Evolutionary conservation across 2,797 vertebrate genomes (phyloP).

Genomic region (Myripristis jacobus): DNA sequence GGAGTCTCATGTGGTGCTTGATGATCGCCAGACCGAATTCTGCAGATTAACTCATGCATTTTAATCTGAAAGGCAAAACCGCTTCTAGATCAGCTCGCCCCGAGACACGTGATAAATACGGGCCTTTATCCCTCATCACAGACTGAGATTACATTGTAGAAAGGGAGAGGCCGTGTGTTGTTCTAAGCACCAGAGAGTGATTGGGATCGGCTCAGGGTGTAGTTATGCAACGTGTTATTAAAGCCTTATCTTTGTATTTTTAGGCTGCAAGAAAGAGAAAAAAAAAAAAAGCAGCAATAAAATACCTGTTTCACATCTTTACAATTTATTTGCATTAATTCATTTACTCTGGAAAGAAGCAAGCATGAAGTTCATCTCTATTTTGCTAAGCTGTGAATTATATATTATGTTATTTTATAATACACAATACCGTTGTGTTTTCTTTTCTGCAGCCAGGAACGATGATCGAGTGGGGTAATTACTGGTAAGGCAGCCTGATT

Average conservation of each 20-base stretch:
- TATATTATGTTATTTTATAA: conserved; percentile 21
- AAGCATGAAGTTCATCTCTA: conserved; percentile 1
- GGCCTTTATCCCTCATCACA: conserved; percentile 36
- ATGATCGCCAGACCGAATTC: not conserved
- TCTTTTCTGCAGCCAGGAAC: conserved; percentile 91
- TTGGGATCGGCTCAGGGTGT: conserved; percentile 20
- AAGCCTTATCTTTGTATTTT: conserved; percentile 38
- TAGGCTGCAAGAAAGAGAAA: not conserved
- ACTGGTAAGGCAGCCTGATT: conserved; percentile 89
- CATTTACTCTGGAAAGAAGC: conserved; percentile 36
- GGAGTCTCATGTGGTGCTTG: not conserved
- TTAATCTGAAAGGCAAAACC: conserved; percentile 30
- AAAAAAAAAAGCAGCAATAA: conserved; percentile 15
- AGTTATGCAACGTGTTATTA: conserved; percentile 10
- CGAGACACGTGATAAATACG: conserved; percentile 34
- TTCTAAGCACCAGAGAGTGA: conserved; percentile 38
- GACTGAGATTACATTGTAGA: conserved; percentile 22
- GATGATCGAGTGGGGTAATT: conserved; percentile 99
- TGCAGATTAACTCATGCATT: conserved; percentile 33
- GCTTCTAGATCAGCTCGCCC: not conserved
- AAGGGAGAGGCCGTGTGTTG: conserved; percentile 28
- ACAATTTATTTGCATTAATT: conserved; percentile 32
- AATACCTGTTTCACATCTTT: conserved; percentile 29
- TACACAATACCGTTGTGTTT: conserved; percentile 46
- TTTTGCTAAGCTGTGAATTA: conserved; percentile 7